These are phyloP conservation scores for Pectinophora gossypiella DNA, from an alignment of 1,140 invertebrate genomes.

Conservation along the genomic window DNA sequence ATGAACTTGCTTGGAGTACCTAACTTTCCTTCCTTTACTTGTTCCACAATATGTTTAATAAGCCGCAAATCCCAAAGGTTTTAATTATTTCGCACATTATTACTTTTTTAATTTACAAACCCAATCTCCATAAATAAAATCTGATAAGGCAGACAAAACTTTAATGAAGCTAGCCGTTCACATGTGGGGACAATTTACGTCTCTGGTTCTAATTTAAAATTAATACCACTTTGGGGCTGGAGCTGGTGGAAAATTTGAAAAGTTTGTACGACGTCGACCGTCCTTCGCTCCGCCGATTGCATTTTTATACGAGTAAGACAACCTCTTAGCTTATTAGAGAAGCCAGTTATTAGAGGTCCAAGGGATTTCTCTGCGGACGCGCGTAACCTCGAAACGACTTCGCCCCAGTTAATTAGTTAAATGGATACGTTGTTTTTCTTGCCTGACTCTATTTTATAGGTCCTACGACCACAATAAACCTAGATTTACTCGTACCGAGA, in stretches of 20 bases:
- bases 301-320: conserved; percentile 67
- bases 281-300: conserved; percentile 54
- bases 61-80: too few species aligned
- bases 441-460: conserved; percentile 37
- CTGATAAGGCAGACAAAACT: conserved; percentile 40
- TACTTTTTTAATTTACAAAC: too few species aligned
- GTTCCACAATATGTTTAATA: too few species aligned
- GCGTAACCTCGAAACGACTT: conserved; percentile 40
- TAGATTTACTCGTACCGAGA: conserved; percentile 33
- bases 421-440: conserved; percentile 44
- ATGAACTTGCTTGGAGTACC: too few species aligned
- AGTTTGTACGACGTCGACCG: conserved; percentile 60
- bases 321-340: conserved; percentile 70
- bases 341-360: conserved; percentile 57
- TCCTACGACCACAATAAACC: conserved; percentile 42
- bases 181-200: conserved; percentile 54
- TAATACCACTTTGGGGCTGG: conserved; percentile 46
- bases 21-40: too few species aligned
- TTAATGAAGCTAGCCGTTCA: conserved; percentile 48
- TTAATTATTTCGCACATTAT: too few species aligned
- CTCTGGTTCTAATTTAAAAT: conserved; percentile 60
- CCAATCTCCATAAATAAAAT: too few species aligned
- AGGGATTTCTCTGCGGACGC: conserved; percentile 44
- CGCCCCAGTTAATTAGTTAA: conserved; percentile 64
- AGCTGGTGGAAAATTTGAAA: conserved; percentile 68